These are phyloP conservation scores for Sebastes taczanowskii DNA, from an alignment of 2,797 vertebrate genomes.

Conservation along the genomic window DNA sequence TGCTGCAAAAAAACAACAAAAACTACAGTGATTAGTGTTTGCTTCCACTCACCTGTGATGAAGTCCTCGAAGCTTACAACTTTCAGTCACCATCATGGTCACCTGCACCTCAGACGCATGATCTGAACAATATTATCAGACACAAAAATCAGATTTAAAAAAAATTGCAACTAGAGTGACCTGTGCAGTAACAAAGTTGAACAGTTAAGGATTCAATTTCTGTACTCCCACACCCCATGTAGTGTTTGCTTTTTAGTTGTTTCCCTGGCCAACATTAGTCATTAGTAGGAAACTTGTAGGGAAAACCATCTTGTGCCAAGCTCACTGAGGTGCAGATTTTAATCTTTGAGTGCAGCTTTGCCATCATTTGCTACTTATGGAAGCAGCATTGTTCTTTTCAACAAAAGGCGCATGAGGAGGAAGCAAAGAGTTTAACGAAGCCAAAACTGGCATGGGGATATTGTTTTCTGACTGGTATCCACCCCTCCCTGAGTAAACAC, in stretches of 20 bases:
- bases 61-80: constrained; percentile 96
- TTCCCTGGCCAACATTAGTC: constrained; percentile 24
- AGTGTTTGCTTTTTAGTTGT: neutral
- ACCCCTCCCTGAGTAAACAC: constrained; percentile 68
- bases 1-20: neutral
- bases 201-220: neutral
- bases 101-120: constrained; percentile 97
- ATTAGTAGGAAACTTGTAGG: constrained; percentile 42
- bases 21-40: neutral
- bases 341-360: constrained; percentile 76
- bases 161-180: neutral
- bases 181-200: neutral
- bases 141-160: constrained; percentile 4
- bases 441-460: constrained; percentile 62
- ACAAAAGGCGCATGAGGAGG: constrained; percentile 63
- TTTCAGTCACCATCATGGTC: constrained; percentile 99
- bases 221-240: neutral
- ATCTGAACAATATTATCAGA: constrained; percentile 79
- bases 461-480: constrained; percentile 69
- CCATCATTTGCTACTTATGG: constrained; percentile 80
- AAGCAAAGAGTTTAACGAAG: constrained; percentile 66
- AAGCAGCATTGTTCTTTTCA: constrained; percentile 86
- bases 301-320: constrained; percentile 64
- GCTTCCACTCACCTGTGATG: constrained; percentile 91
- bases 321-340: constrained; percentile 66